Evolutionary conservation across 2,888 invertebrate species (phyloP).

Genomic region (Macrophya annulata): DNA sequence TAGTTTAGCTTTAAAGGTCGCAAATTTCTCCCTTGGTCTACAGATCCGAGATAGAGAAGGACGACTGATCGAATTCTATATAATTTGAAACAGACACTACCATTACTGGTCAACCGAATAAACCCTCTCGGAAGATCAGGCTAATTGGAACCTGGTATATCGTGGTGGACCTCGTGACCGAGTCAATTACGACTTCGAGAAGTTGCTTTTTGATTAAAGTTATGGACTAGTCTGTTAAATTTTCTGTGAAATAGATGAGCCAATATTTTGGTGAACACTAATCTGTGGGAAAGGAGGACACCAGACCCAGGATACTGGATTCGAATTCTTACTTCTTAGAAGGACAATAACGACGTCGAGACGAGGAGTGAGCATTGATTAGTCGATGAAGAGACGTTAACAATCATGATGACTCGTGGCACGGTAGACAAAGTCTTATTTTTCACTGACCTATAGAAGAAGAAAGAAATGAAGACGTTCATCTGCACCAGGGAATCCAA

Average conservation of each 20-base stretch:
- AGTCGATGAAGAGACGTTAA: conserved; percentile 21
- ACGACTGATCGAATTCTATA: not conserved
- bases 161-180: not conserved
- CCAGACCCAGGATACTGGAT: not conserved
- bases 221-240: not conserved
- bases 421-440: conserved; percentile 9
- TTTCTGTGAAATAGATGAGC: not conserved
- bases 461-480: not conserved
- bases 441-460: conserved; percentile 31
- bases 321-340: not conserved
- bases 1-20: not conserved
- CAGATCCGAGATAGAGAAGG: not conserved
- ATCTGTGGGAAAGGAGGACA: not conserved
- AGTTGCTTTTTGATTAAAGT: not conserved
- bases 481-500: not conserved
- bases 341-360: not conserved
- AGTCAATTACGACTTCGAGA: not conserved
- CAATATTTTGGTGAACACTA: not conserved
- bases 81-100: conserved; percentile 7
- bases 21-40: not conserved
- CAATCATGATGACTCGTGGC: conserved; percentile 29
- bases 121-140: not conserved
- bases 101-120: not conserved
- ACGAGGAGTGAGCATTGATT: conserved; percentile 29
- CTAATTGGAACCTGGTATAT: not conserved